Evolutionary conservation across 1,140 invertebrate species (phyloP).

Genomic region (Bombus waltoni): DNA sequence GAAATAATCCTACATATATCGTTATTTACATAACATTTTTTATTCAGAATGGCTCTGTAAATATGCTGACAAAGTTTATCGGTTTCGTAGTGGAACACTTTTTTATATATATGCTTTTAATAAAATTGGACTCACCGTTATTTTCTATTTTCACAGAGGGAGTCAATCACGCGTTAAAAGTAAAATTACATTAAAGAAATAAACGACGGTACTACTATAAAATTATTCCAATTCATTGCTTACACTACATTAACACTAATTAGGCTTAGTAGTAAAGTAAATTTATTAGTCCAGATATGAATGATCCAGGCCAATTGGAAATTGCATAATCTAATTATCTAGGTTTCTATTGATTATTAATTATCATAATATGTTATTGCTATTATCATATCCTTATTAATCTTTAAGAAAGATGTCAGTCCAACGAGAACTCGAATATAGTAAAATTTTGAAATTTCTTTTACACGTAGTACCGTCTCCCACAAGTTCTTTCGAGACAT

Average conservation of each 20-base stretch:
- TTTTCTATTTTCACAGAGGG: no score
- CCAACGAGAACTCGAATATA: background rate
- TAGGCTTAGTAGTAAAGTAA: background rate
- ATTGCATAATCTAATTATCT: background rate
- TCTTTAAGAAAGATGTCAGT: background rate
- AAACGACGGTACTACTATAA: background rate
- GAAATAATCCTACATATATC: background rate
- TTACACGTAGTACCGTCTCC: slow-evolving; percentile 2
- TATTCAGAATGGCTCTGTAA: background rate
- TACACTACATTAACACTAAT: background rate
- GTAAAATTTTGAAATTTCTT: background rate
- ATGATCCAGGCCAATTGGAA: background rate
- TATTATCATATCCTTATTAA: background rate
- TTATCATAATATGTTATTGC: background rate
- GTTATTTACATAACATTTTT: background rate
- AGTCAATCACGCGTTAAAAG: background rate
- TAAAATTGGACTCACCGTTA: background rate
- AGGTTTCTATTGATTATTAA: background rate
- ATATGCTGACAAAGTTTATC: background rate
- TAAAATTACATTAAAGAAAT: background rate
- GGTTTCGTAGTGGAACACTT: background rate
- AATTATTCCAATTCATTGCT: background rate
- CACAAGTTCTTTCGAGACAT: background rate
- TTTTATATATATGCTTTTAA: background rate
- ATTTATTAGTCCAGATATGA: no score